Evolutionary conservation across 2,797 vertebrate genomes (phyloP).

Genomic region (Acipenser transmontanus): DNA sequence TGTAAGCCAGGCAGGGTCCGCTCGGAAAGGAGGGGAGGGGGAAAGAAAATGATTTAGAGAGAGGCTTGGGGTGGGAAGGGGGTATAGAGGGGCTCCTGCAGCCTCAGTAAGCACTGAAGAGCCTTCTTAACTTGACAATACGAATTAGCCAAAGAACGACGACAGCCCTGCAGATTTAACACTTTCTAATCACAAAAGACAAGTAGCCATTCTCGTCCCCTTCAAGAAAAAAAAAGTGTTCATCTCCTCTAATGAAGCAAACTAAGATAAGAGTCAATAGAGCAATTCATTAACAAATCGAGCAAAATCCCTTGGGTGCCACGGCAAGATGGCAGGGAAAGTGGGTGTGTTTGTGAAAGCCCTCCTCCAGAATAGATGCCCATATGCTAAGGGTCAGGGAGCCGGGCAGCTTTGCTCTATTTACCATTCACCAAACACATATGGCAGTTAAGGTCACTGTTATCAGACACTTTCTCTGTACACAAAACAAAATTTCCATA

Average conservation of each 20-base stretch:
- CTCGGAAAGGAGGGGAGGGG: slow-evolving; percentile 66
- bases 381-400: slow-evolving; percentile 94
- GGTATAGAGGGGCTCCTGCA: slow-evolving; percentile 56
- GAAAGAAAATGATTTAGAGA: slow-evolving; percentile 57
- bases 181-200: slow-evolving; percentile 71
- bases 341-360: slow-evolving; percentile 75
- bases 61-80: slow-evolving; percentile 44
- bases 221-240: slow-evolving; percentile 71
- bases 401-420: slow-evolving; percentile 78
- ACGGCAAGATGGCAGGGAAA: slow-evolving; percentile 63
- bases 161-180: slow-evolving; percentile 82
- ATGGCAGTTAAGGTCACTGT: slow-evolving; percentile 88
- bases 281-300: slow-evolving; percentile 99
- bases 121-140: slow-evolving; percentile 83
- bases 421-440: slow-evolving; percentile 86
- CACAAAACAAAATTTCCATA: slow-evolving; percentile 98
- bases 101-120: slow-evolving; percentile 74
- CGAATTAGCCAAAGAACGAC: slow-evolving; percentile 77
- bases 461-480: slow-evolving; percentile 81
- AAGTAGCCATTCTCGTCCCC: slow-evolving; percentile 50
- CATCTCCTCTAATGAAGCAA: slow-evolving; percentile 93
- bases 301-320: slow-evolving; percentile 78
- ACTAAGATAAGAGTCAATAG: slow-evolving; percentile 94
- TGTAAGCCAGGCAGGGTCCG: slow-evolving; percentile 83
- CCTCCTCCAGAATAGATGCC: slow-evolving; percentile 81